These are phyloP conservation scores for Bombus waltoni DNA, from an alignment of 1,140 invertebrate genomes.

Conservation along the genomic window DNA sequence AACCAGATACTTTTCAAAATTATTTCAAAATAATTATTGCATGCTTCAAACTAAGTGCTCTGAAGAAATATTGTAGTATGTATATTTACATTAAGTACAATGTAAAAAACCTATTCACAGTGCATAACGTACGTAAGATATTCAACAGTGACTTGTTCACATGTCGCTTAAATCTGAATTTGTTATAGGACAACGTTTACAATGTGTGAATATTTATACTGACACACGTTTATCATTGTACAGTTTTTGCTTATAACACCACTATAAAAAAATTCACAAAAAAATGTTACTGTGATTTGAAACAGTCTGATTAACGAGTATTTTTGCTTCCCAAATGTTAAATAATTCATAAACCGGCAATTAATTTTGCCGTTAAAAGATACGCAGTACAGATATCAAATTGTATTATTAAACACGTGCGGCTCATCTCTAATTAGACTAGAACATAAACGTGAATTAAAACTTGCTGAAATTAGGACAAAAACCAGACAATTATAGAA, in stretches of 20 bases:
- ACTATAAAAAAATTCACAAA: not conserved
- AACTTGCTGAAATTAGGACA: not conserved
- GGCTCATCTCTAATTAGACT: not conserved
- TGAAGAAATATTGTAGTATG: not conserved
- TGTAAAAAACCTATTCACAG: not conserved
- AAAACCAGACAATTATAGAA: not conserved
- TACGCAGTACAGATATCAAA: not conserved
- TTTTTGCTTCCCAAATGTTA: not conserved
- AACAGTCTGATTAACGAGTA: not conserved
- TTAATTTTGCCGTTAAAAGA: slow-evolving; percentile 24
- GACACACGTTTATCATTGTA: not conserved
- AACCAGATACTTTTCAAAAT: too few species aligned
- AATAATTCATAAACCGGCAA: slow-evolving; percentile 21
- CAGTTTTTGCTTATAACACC: not conserved
- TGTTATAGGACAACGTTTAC: not conserved
- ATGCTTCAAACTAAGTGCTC: too few species aligned
- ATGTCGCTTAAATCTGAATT: not conserved
- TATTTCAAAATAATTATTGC: too few species aligned
- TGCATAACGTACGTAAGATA: not conserved
- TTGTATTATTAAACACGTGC: not conserved
- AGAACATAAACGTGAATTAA: not conserved
- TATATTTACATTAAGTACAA: not conserved
- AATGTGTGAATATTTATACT: not conserved
- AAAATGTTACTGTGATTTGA: not conserved
- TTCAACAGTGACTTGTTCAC: not conserved